These are phyloP conservation scores for Ichneumoninae sp. DNA, from an alignment of 2,888 invertebrate genomes.

Conservation along the genomic window DNA sequence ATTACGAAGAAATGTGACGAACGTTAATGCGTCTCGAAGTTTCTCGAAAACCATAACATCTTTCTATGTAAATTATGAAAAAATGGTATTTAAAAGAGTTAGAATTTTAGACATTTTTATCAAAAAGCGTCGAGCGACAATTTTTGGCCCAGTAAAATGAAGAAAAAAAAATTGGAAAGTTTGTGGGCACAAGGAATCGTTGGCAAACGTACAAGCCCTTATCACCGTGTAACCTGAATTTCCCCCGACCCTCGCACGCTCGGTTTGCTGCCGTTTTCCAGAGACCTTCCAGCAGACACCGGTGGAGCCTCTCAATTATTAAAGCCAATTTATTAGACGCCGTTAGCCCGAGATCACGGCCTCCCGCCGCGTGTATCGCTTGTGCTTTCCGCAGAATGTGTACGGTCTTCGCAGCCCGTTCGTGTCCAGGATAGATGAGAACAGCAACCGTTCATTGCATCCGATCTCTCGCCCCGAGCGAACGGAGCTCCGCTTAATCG, in stretches of 20 bases:
- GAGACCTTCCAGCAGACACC: not conserved
- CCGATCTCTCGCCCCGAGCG: not conserved
- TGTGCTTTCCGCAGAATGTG: not conserved
- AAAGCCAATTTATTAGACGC: constrained; percentile 62
- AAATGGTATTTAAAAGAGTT: too few species aligned
- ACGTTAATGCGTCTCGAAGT: too few species aligned
- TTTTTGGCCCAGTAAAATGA: too few species aligned
- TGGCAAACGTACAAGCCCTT: not conserved
- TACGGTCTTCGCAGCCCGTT: constrained; percentile 4
- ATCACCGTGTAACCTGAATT: not conserved
- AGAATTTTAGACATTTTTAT: too few species aligned
- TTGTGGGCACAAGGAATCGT: too few species aligned
- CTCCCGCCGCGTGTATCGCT: constrained; percentile 6
- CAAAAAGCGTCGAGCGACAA: too few species aligned
- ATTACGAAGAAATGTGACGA: too few species aligned
- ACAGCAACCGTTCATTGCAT: not conserved
- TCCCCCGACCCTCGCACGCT: constrained; percentile 14
- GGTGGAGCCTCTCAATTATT: constrained; percentile 60
- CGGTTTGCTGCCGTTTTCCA: constrained; percentile 28
- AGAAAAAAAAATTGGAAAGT: too few species aligned
- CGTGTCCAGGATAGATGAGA: not conserved
- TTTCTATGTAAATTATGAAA: too few species aligned
- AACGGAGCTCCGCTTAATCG: not conserved
- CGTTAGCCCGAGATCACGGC: constrained; percentile 41
- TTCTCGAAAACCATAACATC: too few species aligned